Base-by-base conservation (phyloP, 2,113 vertebrate genomes). In the Turdus rufiventris region DNA sequence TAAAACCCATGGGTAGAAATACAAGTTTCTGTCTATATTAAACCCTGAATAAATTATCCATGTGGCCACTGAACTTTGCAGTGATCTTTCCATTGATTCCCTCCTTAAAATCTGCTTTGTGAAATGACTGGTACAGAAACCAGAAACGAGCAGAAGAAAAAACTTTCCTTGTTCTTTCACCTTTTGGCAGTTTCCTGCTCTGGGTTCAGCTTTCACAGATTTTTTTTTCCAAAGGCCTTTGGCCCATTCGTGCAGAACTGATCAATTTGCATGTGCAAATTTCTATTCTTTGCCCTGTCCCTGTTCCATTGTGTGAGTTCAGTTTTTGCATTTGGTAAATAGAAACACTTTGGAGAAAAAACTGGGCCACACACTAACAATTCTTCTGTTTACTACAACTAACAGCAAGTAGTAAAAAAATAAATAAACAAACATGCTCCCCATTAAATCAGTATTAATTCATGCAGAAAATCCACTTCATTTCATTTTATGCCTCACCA, bases 231-330 rank as follows among this genome's bases (percentile, higher is more conserved):
- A 43, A 54, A 60, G 57, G 68, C 51, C 6, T 3, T 28, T 42
- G 77, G 26, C 53, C 38, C n/a, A 48, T 53, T 33, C 23, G 25
- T 85, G 88, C 75, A 62, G 58, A 95, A 73, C 71, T 58, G 67
- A 10, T 40, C 53, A 17, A 70, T 88, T 90, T 92, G 67, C 92
- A 66, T 73, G 60, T 90, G 85, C 79, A 92, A 79, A 93, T 94
- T 79, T 85, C 79, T 62, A 0, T 83, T 88, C 70, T 88, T 79
- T 83, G 82, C 45, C 5, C 53, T 63, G 20, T 70, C 58, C 54
- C 94, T 53, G 25, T 36, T 79, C 18, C 56, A 31, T 50, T 66
- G 54, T 62, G 58, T 70, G 47, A 43, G 67, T 70, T 85, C 54
- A 16, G 28, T 8, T 88, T 86, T 80, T 84, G 42, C 68, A 43